Conservation (phyloP, 2,113 vertebrate species). For the Erinaceus europaeus region DNA sequence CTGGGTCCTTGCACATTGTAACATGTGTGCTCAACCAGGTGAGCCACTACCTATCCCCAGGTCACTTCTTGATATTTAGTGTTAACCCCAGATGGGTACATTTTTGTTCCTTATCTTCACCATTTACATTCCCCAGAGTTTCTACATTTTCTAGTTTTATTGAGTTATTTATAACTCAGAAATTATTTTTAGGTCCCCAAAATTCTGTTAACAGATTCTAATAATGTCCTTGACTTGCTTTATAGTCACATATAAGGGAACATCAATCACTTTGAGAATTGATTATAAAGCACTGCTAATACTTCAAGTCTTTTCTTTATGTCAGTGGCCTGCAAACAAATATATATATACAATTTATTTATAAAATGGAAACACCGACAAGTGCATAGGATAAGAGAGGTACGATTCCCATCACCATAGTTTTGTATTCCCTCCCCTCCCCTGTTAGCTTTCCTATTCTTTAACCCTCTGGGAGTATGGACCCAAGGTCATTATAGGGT, state of each 20-base stretch:
- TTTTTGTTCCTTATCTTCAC: neutral
- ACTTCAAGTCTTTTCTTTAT: conserved; percentile 21
- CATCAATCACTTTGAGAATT: conserved; percentile 17
- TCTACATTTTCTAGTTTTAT: neutral
- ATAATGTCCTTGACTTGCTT: neutral
- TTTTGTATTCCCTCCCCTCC: too few species aligned
- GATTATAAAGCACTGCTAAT: neutral
- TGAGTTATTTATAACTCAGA: conserved; percentile 20
- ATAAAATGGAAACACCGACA: too few species aligned
- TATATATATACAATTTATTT: too few species aligned
- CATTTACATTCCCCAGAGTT: neutral
- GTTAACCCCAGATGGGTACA: neutral
- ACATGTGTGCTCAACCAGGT: too few species aligned
- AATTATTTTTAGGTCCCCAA: neutral
- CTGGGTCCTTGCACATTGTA: too few species aligned
- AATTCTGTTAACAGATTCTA: neutral
- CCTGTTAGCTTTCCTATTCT: too few species aligned
- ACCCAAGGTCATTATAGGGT: too few species aligned
- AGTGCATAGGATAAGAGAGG: too few species aligned
- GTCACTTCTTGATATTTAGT: neutral
- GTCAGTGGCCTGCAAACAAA: neutral
- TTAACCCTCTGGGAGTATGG: too few species aligned
- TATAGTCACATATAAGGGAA: neutral
- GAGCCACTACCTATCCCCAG: too few species aligned
- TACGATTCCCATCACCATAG: too few species aligned